Percentiles rank a stretch among this genome's conserved stretches.
Conservation (phyloP, 2,888 invertebrate species). For the Amiota communis region DNA sequence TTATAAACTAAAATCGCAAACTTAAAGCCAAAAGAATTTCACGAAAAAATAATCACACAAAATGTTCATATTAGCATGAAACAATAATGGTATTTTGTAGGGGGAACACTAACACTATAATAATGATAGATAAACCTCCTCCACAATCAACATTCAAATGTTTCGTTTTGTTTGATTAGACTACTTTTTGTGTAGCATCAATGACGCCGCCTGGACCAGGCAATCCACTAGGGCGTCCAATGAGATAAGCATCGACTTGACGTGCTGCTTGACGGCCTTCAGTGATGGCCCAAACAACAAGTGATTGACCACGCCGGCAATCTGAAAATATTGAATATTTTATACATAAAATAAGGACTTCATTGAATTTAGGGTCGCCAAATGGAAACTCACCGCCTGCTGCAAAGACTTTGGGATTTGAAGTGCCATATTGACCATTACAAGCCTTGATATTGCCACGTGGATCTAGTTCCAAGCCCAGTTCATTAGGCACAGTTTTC, state of each 20-base stretch:
- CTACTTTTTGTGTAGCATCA: conserved; percentile 60
- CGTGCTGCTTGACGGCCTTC: conserved; percentile 99
- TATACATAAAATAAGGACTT: too few relatives aligned
- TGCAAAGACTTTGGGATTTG: conserved; percentile 89
- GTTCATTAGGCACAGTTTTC: conserved; percentile 87
- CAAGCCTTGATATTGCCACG: conserved; percentile 93
- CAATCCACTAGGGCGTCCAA: conserved; percentile 81
- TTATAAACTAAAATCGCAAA: conserved; percentile 22
- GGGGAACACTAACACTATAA: neutral
- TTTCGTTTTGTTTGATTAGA: too few relatives aligned
- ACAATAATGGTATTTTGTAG: neutral
- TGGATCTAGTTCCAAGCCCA: conserved; percentile 87
- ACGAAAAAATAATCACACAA: conserved; percentile 22
- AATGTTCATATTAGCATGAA: conserved; percentile 11
- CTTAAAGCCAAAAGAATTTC: conserved; percentile 22
- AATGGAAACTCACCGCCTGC: conserved; percentile 85
- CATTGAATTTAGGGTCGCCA: too few relatives aligned
- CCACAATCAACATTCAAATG: neutral
- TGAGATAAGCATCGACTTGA: conserved; percentile 90
- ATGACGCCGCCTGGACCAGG: conserved; percentile 95
- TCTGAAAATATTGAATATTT: conserved; percentile 76
- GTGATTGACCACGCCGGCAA: conserved; percentile 98
- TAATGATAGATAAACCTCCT: conserved; percentile 8
- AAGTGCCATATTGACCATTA: conserved; percentile 84
- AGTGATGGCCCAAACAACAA: conserved; percentile 98